Percentiles rank a stretch among this genome's conserved stretches.
Conservation (phyloP, 2,888 invertebrate genomes). For the Tachina lurida region DNA sequence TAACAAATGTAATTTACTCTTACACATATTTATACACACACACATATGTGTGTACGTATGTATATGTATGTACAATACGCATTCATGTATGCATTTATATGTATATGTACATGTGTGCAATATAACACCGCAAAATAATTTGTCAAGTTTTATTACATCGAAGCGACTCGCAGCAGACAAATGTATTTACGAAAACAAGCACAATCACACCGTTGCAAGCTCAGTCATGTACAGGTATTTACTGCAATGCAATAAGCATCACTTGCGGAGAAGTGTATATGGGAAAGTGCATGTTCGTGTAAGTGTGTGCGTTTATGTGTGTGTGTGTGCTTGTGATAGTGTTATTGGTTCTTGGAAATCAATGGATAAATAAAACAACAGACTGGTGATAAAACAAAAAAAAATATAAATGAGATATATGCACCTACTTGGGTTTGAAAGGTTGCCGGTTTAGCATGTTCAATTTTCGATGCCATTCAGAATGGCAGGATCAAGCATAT, state of each 20-base stretch:
- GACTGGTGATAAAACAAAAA: constrained; percentile 17
- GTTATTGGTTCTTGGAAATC: constrained; percentile 48
- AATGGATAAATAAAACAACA: constrained; percentile 61
- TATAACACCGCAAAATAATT: constrained; percentile 68
- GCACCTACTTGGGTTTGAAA: neutral
- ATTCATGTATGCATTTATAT: neutral
- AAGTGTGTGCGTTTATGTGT: neutral
- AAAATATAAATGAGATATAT: constrained; percentile 2
- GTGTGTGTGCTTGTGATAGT: constrained; percentile 1
- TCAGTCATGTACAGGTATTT: constrained; percentile 1
- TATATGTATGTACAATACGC: neutral
- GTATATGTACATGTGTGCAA: constrained; percentile 26
- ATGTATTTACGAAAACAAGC: constrained; percentile 8
- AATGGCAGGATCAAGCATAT: neutral
- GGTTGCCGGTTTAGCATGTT: neutral
- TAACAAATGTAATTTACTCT: constrained; percentile 7
- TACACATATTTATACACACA: too few relatives aligned
- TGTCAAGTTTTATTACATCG: constrained; percentile 71
- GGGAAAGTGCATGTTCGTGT: neutral
- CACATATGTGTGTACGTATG: neutral
- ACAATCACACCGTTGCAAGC: neutral
- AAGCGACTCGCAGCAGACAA: constrained; percentile 49
- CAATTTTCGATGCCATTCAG: neutral
- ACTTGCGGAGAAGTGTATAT: constrained; percentile 32
- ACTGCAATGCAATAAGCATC: constrained; percentile 48